Evolutionary conservation across 1,140 invertebrate genomes (phyloP), one percentile per base, ranked within the genome.

Genomic region (Tribolium castaneum): DNA sequence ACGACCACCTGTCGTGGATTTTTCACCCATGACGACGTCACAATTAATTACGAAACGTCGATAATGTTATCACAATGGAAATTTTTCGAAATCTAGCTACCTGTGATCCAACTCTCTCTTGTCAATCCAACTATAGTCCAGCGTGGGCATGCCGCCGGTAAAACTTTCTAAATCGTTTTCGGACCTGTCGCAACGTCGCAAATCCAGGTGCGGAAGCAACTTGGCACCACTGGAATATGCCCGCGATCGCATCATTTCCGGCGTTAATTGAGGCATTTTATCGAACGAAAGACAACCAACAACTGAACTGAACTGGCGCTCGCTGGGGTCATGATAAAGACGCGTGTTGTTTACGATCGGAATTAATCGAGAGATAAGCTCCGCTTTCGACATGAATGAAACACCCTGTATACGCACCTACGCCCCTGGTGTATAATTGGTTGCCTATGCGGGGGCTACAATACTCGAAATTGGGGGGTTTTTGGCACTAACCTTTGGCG

Each of bases 71-170:
- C 16, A 19, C 16, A 19, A 19, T 19, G 16, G 16, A 19, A 19
- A 19, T 19, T 19, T 19, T 30, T 30, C 25, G 25, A 30, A 30
- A 30, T 75, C 3, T 89, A 19, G 16, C 1, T 19, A 92, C 91
- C 91, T 92, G 88, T 92, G 91, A 59, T 88, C 87, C 7, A 91
- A 83, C 72, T 89, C 88, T 76, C 91, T 89, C 76, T 89, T 89
- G 85, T 92, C 90, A 22, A 89, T 84, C 89, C 88, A 90, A 12
- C 84, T 84, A 81, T 87, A 85, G 72, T 88, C 85, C 83, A 85
- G 14, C 81, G 85, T 62, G 35, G 82, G 82, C 35, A 88, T 84
- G n/a, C 89, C 90, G 78, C 90, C 89, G n/a, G 89, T 89, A 81
- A 89, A 92, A 77, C 88, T 88, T 78, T 91, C 90, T 79, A 91